Percentiles rank a stretch among this genome's conserved stretches.
Evolutionary conservation across 2,113 vertebrate genomes (phyloP).

Genomic region (Peucedramus taeniatus): DNA sequence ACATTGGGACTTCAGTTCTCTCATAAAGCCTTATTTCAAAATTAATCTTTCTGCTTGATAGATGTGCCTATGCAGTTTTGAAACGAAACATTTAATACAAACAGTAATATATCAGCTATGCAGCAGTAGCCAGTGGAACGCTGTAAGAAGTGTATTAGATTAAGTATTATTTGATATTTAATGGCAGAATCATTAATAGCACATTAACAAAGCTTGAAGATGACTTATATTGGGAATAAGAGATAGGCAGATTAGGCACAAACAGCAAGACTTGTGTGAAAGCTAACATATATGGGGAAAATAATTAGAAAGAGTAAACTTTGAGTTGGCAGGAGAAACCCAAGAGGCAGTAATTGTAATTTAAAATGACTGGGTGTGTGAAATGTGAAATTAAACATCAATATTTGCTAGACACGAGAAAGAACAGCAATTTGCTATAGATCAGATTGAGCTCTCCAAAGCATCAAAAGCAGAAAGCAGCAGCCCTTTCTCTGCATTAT

Average conservation of each 20-base stretch:
- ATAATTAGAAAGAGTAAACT: conserved; percentile 51
- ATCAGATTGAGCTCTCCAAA: neutral
- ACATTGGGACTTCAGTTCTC: neutral
- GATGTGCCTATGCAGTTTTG: neutral
- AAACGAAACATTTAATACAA: conserved; percentile 36
- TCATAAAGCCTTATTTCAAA: conserved; percentile 8
- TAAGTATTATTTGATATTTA: conserved; percentile 37
- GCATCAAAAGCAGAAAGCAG: neutral
- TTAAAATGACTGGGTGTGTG: neutral
- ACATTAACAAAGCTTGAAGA: neutral
- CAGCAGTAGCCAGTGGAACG: neutral
- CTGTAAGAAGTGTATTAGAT: neutral
- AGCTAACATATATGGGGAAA: neutral
- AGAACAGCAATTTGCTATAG: neutral
- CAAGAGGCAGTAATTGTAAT: conserved; percentile 31
- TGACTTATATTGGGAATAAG: neutral
- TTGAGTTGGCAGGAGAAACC: conserved; percentile 1
- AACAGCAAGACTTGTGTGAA: neutral
- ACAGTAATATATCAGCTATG: neutral
- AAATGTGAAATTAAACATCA: conserved; percentile 45
- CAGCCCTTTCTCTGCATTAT: neutral
- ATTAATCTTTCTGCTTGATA: conserved; percentile 11
- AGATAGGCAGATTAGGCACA: neutral
- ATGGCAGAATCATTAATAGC: conserved; percentile 26
- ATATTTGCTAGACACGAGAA: conserved; percentile 23